Evolutionary conservation across 2,888 invertebrate species (phyloP).

Genomic region (Halictus quadricinctus): DNA sequence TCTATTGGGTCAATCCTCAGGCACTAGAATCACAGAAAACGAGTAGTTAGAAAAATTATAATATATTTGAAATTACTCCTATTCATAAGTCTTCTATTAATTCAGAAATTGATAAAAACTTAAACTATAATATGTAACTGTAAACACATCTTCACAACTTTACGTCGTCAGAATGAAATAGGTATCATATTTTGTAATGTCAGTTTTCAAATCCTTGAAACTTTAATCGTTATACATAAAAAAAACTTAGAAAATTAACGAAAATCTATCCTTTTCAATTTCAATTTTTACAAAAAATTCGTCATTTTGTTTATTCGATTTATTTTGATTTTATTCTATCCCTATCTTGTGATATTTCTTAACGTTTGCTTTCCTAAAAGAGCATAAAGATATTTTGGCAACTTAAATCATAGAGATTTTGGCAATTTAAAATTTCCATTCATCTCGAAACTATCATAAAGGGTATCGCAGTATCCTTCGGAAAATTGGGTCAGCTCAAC

Average conservation of each 20-base stretch:
- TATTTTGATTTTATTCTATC: neutral
- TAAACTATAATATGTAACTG: neutral
- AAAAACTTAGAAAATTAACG: neutral
- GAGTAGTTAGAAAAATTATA: neutral
- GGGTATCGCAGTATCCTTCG: conserved; percentile 23
- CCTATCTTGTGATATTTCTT: neutral
- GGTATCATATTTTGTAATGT: neutral
- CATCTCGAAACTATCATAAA: neutral
- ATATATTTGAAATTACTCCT: neutral
- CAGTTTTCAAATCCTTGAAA: neutral
- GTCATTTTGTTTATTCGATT: neutral
- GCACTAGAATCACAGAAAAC: conserved; percentile 53
- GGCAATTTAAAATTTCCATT: neutral
- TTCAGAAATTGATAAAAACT: neutral
- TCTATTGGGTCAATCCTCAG: conserved; percentile 16
- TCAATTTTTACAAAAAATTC: neutral
- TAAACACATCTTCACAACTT: neutral
- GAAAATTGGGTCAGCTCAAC: neutral
- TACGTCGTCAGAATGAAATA: neutral
- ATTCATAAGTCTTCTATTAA: neutral
- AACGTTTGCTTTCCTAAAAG: neutral
- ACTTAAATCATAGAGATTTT: neutral
- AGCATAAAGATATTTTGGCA: neutral
- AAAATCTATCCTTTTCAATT: neutral
- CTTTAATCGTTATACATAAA: neutral